Evolutionary conservation across 2,888 invertebrate genomes (phyloP).

Genomic region (Polydrusus pterygomalis): DNA sequence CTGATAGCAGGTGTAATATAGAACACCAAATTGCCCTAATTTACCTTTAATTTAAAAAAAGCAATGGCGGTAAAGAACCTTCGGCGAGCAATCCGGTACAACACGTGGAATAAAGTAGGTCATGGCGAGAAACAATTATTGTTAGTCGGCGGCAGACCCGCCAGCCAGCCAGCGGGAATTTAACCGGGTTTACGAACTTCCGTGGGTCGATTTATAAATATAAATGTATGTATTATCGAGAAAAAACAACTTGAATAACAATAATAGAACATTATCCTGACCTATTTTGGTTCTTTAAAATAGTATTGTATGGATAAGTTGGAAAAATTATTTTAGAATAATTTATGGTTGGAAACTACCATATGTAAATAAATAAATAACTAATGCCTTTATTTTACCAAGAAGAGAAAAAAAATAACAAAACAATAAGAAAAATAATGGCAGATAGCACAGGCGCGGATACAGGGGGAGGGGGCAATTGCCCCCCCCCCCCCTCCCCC

Average conservation of each 20-base stretch:
- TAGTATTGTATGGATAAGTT: neutral
- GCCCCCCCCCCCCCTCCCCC: too few relatives aligned
- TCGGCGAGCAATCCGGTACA: neutral
- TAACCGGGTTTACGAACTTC: slow-evolving; percentile 39
- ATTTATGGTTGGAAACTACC: too few relatives aligned
- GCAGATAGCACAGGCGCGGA: too few relatives aligned
- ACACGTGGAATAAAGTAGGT: slow-evolving; percentile 40
- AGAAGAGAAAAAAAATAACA: too few relatives aligned
- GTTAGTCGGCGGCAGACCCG: slow-evolving; percentile 16
- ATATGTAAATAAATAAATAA: too few relatives aligned
- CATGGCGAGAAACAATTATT: slow-evolving; percentile 47
- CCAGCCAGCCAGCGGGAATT: slow-evolving; percentile 41
- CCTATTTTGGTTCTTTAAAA: slow-evolving; percentile 18
- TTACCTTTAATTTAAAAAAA: neutral
- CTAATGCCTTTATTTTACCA: too few relatives aligned
- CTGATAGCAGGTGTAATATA: too few relatives aligned
- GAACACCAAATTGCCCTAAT: too few relatives aligned
- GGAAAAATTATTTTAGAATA: too few relatives aligned
- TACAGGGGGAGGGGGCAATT: too few relatives aligned
- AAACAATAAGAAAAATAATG: too few relatives aligned
- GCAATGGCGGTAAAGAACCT: neutral
- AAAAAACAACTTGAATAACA: slow-evolving; percentile 20
- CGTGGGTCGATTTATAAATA: slow-evolving; percentile 48
- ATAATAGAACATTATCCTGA: slow-evolving; percentile 11
- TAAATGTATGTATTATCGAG: slow-evolving; percentile 14